These are phyloP conservation scores for Hipposideros larvatus DNA, from an alignment of 2,797 vertebrate species.

Conservation along the genomic window DNA sequence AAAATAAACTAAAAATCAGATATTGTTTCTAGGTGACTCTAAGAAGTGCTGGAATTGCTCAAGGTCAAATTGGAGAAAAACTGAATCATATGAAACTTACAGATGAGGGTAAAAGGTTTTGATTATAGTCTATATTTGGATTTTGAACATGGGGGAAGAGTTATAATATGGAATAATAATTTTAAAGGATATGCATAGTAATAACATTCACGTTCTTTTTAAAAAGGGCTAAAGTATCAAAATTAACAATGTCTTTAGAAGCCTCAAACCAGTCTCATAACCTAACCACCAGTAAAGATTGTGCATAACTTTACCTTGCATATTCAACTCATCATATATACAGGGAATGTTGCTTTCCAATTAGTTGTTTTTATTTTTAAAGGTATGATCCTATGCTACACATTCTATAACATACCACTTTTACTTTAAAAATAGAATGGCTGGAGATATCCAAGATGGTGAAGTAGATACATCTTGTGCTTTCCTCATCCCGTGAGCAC, in stretches of 20 bases:
- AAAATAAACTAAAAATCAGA: neutral
- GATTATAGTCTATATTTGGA: neutral
- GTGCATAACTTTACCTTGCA: neutral
- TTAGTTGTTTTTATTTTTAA: neutral
- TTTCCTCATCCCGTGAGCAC: too few relatives aligned
- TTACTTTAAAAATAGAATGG: neutral
- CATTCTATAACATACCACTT: neutral
- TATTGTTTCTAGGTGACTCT: neutral
- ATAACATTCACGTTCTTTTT: neutral
- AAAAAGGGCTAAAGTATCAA: neutral
- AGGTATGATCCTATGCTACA: neutral
- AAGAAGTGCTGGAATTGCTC: neutral
- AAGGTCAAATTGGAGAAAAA: neutral
- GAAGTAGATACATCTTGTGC: too few relatives aligned
- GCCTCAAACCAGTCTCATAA: neutral
- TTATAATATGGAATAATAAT: neutral
- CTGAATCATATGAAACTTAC: neutral
- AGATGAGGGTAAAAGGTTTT: neutral
- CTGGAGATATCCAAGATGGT: too few relatives aligned
- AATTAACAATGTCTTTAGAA: neutral
- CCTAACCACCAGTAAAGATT: neutral
- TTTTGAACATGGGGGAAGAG: neutral
- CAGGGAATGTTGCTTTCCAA: neutral
- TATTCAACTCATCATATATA: neutral
- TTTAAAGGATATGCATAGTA: neutral